Percentiles rank a stretch among this genome's conserved stretches.
These are phyloP conservation scores for Drosophila simulans DNA, from an alignment of 1,140 invertebrate genomes.

Conservation along the genomic window DNA sequence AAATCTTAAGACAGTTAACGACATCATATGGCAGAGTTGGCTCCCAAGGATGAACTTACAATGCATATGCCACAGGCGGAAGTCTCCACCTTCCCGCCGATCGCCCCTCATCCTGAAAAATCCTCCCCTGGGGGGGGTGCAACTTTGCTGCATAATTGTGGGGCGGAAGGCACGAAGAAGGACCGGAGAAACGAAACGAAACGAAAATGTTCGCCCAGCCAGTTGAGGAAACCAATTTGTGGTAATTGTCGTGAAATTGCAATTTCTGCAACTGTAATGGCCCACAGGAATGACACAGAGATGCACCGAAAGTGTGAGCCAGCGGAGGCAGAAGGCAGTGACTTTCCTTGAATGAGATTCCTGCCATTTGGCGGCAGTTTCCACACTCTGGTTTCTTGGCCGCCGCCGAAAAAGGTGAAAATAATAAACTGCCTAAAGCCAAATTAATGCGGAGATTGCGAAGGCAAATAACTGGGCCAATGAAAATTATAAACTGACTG, in stretches of 20 bases:
- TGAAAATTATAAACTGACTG: conserved; percentile 31
- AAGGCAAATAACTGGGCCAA: conserved; percentile 12
- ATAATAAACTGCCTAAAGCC: conserved; percentile 51
- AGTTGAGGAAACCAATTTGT: conserved; percentile 82
- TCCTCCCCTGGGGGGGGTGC: conserved; percentile 35
- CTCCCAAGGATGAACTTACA: conserved; percentile 63
- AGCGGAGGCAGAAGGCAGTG: conserved; percentile 10
- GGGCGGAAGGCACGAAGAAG: conserved; percentile 36
- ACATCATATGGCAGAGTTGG: conserved; percentile 69
- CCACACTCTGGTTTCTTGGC: conserved; percentile 8
- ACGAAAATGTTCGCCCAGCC: conserved; percentile 63
- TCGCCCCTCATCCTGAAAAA: conserved; percentile 47
- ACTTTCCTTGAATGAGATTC: conserved; percentile 48
- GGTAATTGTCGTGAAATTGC: conserved; percentile 82
- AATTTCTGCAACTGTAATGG: conserved; percentile 81
- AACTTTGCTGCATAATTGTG: conserved; percentile 73
- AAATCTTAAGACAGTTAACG: conserved; percentile 82
- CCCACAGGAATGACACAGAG: conserved; percentile 44
- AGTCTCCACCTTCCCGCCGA: neutral
- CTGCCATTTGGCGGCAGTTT: conserved; percentile 20
- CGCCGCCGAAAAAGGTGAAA: conserved; percentile 44
- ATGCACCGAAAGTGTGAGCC: conserved; percentile 18
- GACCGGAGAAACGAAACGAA: conserved; percentile 18
- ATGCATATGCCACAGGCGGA: conserved; percentile 51
- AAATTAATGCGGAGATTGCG: conserved; percentile 57